These are phyloP conservation scores for Campoletis raptor DNA, from an alignment of 2,888 invertebrate species.

Conservation along the genomic window DNA sequence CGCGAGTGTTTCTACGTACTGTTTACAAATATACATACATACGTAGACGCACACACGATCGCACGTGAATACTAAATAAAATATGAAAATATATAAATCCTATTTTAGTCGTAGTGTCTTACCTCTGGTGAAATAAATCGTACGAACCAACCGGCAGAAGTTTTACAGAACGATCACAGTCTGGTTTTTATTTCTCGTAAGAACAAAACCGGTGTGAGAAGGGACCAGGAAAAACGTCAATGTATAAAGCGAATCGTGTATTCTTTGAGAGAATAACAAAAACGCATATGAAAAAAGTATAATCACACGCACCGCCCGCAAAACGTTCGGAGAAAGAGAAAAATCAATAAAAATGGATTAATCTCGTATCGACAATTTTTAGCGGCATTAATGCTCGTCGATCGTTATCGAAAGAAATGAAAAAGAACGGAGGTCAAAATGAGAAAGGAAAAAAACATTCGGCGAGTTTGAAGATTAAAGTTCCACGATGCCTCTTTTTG, in stretches of 20 bases:
- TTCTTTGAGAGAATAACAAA: background rate
- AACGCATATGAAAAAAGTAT: background rate
- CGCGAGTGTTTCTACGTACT: conserved; percentile 45
- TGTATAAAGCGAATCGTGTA: background rate
- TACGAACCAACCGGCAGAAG: conserved; percentile 8
- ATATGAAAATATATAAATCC: conserved; percentile 52
- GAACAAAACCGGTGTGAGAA: background rate
- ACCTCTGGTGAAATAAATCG: conserved; percentile 33
- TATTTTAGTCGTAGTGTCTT: conserved; percentile 36
- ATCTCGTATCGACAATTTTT: conserved; percentile 75
- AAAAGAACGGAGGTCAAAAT: background rate
- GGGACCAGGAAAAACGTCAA: conserved; percentile 6
- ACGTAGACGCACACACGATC: background rate
- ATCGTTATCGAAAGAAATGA: conserved; percentile 10
- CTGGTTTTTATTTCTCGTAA: background rate
- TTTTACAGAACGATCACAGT: conserved; percentile 13
- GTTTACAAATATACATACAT: conserved; percentile 46
- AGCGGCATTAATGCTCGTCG: conserved; percentile 77
- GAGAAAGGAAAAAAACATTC: background rate
- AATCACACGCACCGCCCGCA: conserved; percentile 77
- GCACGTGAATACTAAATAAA: conserved; percentile 16
- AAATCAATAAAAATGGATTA: conserved; percentile 82
- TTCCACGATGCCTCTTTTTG: conserved; percentile 37
- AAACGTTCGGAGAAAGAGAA: conserved; percentile 78
- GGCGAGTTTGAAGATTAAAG: conserved; percentile 35